Percentiles rank a stretch among this genome's conserved stretches.
phyloP scores from a whole-genome alignment of 2,888 invertebrate species.

The Meganola albula region DNA sequence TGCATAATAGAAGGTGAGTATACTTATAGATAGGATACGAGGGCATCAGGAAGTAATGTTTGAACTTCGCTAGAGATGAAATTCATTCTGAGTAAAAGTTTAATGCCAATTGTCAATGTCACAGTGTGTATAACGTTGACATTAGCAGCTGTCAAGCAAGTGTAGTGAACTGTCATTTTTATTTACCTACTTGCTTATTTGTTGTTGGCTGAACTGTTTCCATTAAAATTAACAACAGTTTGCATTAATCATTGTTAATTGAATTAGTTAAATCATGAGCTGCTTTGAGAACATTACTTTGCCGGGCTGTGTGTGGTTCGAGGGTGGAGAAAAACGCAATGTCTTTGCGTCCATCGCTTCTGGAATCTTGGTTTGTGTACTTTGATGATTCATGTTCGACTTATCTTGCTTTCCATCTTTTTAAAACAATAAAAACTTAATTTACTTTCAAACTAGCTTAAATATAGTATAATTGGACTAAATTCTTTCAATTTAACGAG shows the following conservation, averaged over 20 bases:
- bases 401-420: neutral
- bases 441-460: too few species aligned
- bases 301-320: slow-evolving; percentile 89
- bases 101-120: too few species aligned
- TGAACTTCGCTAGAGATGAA: too few species aligned
- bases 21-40: too few species aligned
- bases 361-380: slow-evolving; percentile 90
- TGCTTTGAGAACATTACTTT: slow-evolving; percentile 86
- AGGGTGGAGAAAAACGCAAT: slow-evolving; percentile 91
- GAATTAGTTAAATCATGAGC: slow-evolving; percentile 56
- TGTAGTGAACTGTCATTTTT: slow-evolving; percentile 25
- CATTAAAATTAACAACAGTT: neutral
- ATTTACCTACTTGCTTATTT: slow-evolving; percentile 18
- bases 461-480: too few species aligned
- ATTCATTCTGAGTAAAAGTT: too few species aligned
- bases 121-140: too few species aligned
- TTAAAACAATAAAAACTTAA: too few species aligned
- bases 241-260: slow-evolving; percentile 8
- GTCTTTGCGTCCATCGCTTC: slow-evolving; percentile 89
- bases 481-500: too few species aligned
- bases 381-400: slow-evolving; percentile 51
- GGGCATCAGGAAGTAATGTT: too few species aligned
- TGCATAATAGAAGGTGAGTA: too few species aligned
- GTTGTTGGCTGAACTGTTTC: slow-evolving; percentile 9
- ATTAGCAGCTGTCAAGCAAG: too few species aligned